Percentiles rank a stretch among this genome's conserved stretches.
Conservation (phyloP, 2,888 invertebrate genomes). For the Embidobia sp. region DNA sequence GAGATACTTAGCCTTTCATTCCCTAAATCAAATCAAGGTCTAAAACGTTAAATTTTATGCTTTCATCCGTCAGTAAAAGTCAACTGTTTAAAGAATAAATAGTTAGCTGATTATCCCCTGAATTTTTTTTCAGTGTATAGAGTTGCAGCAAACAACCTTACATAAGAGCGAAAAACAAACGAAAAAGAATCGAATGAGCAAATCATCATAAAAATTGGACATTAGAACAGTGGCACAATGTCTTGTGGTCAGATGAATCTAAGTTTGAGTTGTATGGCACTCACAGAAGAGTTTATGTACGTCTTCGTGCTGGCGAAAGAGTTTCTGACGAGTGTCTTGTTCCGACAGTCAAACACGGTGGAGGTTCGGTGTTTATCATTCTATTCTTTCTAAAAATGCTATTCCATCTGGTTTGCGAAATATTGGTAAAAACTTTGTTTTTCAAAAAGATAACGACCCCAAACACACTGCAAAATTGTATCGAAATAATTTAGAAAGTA, state of each 20-base stretch:
- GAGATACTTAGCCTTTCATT: too few species aligned
- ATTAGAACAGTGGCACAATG: conserved; percentile 3
- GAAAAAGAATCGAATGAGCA: neutral
- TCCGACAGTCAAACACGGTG: conserved; percentile 65
- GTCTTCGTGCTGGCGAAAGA: conserved; percentile 24
- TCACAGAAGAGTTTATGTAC: neutral
- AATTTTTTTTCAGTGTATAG: too few species aligned
- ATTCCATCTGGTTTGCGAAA: conserved; percentile 49
- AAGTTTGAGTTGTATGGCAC: conserved; percentile 10
- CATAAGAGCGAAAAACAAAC: neutral
- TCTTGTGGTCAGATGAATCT: conserved; percentile 9
- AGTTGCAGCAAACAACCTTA: neutral
- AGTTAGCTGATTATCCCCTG: too few species aligned
- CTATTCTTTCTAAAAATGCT: conserved; percentile 50
- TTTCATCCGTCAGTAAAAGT: too few species aligned
- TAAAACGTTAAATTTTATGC: too few species aligned
- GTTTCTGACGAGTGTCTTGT: conserved; percentile 40
- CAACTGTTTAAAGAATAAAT: too few species aligned
- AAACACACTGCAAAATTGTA: conserved; percentile 62
- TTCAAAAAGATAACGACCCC: conserved; percentile 66
- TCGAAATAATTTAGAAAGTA: conserved; percentile 45
- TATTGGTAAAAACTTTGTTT: conserved; percentile 59
- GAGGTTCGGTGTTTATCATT: conserved; percentile 62
- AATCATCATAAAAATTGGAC: conserved; percentile 5
- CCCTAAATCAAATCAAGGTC: too few species aligned